Evolutionary conservation across 2,888 invertebrate genomes (phyloP).

Genomic region (Lottia scabra): DNA sequence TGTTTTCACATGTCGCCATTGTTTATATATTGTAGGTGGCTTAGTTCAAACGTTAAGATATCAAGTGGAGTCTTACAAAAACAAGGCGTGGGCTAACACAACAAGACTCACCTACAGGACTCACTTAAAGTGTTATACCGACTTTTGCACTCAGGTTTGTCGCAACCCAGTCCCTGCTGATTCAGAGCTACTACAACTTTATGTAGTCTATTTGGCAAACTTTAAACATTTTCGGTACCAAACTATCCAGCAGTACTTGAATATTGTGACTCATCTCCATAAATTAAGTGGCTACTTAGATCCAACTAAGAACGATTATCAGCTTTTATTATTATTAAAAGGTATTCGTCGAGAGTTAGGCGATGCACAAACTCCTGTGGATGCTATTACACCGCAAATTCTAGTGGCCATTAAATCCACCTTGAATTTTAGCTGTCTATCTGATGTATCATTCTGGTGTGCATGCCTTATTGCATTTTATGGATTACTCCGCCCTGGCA

Average conservation of each 20-base stretch:
- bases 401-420: neutral
- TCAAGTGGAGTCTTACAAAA: too few relatives aligned
- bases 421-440: too few relatives aligned
- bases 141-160: neutral
- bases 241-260: neutral
- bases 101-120: neutral
- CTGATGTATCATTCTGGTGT: too few relatives aligned
- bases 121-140: neutral
- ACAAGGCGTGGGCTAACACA: neutral
- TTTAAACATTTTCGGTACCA: neutral
- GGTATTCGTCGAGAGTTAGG: neutral
- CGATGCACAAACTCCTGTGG: neutral
- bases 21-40: too few relatives aligned
- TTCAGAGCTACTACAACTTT: neutral
- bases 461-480: too few relatives aligned
- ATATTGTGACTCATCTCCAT: neutral
- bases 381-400: neutral
- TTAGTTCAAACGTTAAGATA: too few relatives aligned
- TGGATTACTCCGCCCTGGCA: too few relatives aligned
- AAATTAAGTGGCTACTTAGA: too few relatives aligned
- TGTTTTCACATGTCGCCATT: too few relatives aligned
- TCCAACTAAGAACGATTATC: too few relatives aligned
- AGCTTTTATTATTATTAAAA: neutral
- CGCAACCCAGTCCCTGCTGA: neutral
- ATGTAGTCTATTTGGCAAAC: neutral